Evolutionary conservation across 2,113 vertebrate species (phyloP).

Genomic region (Percopsis transmontana): DNA sequence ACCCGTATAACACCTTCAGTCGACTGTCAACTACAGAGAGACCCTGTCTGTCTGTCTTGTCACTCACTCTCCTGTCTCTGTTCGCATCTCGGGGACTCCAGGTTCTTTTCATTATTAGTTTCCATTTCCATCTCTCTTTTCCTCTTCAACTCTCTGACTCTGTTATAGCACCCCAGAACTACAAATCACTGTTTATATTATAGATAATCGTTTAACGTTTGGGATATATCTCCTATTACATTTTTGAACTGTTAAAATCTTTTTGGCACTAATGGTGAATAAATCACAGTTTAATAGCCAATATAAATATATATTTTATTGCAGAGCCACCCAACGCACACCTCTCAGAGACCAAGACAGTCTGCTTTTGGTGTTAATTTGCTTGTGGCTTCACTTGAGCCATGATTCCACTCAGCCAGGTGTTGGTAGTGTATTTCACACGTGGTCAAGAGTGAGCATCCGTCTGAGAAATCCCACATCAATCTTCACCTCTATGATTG

Average conservation of each 20-base stretch:
- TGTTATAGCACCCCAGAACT: background rate
- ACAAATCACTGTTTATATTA: background rate
- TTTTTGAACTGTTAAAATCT: background rate
- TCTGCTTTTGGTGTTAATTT: constrained; percentile 33
- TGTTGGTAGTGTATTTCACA: constrained; percentile 68
- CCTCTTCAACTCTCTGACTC: background rate
- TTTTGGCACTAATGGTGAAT: background rate
- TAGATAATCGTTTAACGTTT: background rate
- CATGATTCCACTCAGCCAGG: constrained; percentile 62
- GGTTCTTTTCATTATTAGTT: too few species aligned
- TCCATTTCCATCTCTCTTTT: background rate
- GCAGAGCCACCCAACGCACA: too few species aligned
- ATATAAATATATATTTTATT: background rate
- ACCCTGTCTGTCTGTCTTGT: too few species aligned
- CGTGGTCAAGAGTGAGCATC: constrained; percentile 53
- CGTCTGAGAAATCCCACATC: constrained; percentile 64
- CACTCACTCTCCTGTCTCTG: too few species aligned
- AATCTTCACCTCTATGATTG: constrained; percentile 49
- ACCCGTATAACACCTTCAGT: too few species aligned
- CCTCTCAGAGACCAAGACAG: background rate
- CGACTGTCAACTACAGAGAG: too few species aligned
- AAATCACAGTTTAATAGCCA: background rate
- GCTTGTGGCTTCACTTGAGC: constrained; percentile 45
- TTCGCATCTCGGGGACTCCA: too few species aligned
- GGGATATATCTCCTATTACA: too few species aligned